Percentiles rank a stretch among this genome's conserved stretches.
These are phyloP conservation scores for Parauchenoglanis ngamensis DNA, from an alignment of 2,797 vertebrate genomes.

Conservation along the genomic window DNA sequence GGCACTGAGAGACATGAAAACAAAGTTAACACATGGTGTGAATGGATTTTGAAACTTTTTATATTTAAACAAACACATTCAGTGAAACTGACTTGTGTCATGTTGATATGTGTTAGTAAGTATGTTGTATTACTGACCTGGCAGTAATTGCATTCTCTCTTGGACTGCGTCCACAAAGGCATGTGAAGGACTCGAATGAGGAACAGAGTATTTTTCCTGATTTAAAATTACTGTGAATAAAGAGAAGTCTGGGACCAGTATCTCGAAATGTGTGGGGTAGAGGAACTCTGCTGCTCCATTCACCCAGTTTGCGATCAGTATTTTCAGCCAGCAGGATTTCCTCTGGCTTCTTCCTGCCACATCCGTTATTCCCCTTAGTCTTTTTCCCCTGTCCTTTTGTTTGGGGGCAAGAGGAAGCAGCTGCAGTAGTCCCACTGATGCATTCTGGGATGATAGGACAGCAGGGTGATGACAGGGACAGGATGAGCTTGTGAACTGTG, in stretches of 20 bases:
- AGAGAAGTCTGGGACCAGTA: conserved; percentile 39
- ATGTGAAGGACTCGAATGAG: not conserved
- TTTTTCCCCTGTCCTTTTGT: conserved; percentile 25
- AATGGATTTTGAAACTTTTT: not conserved
- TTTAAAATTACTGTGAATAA: not conserved
- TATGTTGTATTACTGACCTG: not conserved
- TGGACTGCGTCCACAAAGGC: not conserved
- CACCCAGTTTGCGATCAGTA: conserved; percentile 32
- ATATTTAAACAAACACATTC: not conserved
- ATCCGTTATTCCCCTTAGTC: conserved; percentile 22
- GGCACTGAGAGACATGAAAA: conserved; percentile 1
- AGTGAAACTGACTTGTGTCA: not conserved
- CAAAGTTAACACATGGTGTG: not conserved
- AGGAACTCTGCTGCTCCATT: conserved; percentile 52
- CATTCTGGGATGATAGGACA: conserved; percentile 30
- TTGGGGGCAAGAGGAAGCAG: conserved; percentile 21
- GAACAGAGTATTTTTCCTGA: not conserved
- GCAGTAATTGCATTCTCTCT: not conserved
- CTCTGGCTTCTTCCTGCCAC: conserved; percentile 36
- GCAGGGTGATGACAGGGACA: conserved; percentile 34
- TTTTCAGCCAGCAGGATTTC: conserved; percentile 46
- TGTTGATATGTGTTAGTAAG: not conserved
- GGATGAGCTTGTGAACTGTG: conserved; percentile 35
- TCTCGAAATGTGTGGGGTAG: conserved; percentile 62
- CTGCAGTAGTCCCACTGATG: conserved; percentile 38